Evolutionary conservation across 2,888 invertebrate genomes (phyloP), one percentile per base, ranked within the genome.

Genomic region (Monopis laevigella): DNA sequence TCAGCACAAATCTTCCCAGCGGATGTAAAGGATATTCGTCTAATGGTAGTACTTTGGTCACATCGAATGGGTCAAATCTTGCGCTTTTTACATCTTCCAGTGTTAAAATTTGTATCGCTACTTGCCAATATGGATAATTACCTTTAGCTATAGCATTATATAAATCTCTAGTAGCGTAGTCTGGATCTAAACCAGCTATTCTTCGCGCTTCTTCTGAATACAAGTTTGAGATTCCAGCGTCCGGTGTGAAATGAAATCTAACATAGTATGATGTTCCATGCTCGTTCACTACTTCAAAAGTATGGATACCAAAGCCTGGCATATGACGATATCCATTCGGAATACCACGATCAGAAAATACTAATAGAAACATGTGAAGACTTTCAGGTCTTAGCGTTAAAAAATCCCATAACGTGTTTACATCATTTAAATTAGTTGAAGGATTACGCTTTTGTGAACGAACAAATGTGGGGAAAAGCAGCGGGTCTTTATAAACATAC

Each of bases 381-480:
- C 89, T 84, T 68, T 96, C 96, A 0, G 94, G 92, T 16, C 92
- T 82, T 24, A 94, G 73, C 0, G 90, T 86, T 46, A 94, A 82
- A 57, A 96, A 96, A 64, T 96, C 96, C 96, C 96, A 96, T 57
- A 93, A 89, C 89, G 89, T 92, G 56, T 95, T 89, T 0, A 88
- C 74, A 68, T 96, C 95, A 66, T 90, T 90, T 21, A 94, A 71
- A 60, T 92, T 89, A 0, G 92, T 92, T 12, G 84, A 87, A 1
- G 97, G 96, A 65, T 97, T 96, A 48, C 94, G 83, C 65, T 96
- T 96, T 62, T 95, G 96, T 1, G 95, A 92, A 64, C 96, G 93
- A 48, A 96, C 92, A 57, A 97, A 94, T 51, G 89, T 91, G 3
- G 95, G 90, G 66, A 97, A 97, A 21, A 90, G 70, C 3, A 90